Conservation (phyloP, 2,113 vertebrate genomes). For the Prietella phreatophila region DNA sequence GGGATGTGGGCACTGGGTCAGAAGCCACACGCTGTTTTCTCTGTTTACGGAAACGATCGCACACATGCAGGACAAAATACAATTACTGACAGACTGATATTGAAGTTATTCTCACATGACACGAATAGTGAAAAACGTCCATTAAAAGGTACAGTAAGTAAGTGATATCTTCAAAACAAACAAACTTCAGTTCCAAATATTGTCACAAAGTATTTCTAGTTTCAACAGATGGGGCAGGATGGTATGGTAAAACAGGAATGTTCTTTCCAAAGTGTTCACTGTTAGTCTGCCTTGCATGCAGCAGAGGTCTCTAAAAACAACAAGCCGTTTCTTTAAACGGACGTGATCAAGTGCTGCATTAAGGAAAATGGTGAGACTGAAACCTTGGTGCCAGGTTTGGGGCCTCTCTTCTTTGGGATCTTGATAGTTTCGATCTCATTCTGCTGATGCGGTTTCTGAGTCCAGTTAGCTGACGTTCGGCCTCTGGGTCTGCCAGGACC, state of each 20-base stretch:
- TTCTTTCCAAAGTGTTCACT: not conserved
- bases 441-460: constrained; percentile 76
- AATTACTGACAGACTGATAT: not conserved
- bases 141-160: not conserved
- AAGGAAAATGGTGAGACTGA: not conserved
- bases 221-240: not conserved
- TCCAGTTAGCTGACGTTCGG: constrained; percentile 79
- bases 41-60: constrained; percentile 65
- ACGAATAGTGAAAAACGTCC: not conserved
- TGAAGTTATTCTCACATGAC: not conserved
- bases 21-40: constrained; percentile 90
- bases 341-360: not conserved
- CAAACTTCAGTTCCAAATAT: not conserved
- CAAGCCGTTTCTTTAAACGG: not conserved
- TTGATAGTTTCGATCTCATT: constrained; percentile 81
- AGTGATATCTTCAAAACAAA: not conserved
- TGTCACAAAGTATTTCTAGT: not conserved
- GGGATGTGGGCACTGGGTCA: constrained; percentile 90
- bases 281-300: not conserved
- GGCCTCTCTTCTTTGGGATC: constrained; percentile 97
- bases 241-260: not conserved
- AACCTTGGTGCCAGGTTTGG: constrained; percentile 98
- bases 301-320: not conserved
- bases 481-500: constrained; percentile 83
- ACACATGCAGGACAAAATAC: not conserved